A percentile compares a stretch with the other conserved stretches of the same genome.
phyloP scores from a whole-genome alignment of 2,888 invertebrate genomes.

The Mythimna albipuncta region DNA sequence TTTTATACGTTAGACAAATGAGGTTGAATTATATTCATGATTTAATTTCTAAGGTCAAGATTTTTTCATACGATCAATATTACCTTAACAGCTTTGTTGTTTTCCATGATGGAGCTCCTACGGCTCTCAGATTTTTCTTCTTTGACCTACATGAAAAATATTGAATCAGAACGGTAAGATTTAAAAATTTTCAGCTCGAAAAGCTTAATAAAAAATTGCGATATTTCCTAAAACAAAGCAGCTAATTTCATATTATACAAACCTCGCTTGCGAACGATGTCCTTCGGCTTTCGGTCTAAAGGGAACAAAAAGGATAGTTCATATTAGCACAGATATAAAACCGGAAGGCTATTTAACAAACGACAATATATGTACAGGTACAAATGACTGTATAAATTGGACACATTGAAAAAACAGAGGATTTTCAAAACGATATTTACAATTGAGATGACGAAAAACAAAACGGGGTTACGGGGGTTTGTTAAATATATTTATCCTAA shows the following conservation, averaged over 20 bases:
- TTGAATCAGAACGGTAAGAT: neutral
- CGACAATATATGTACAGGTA: constrained; percentile 26
- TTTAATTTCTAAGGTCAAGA: neutral
- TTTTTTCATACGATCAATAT: constrained; percentile 28
- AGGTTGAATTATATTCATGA: neutral
- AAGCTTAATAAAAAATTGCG: neutral
- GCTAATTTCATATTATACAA: constrained; percentile 56
- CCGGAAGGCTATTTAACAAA: constrained; percentile 41
- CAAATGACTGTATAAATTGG: neutral
- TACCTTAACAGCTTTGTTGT: constrained; percentile 85
- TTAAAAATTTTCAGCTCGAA: neutral
- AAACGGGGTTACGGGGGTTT: constrained; percentile 9
- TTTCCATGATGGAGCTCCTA: constrained; percentile 84
- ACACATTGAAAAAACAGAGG: constrained; percentile 21
- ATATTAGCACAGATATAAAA: constrained; percentile 69
- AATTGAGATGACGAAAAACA: constrained; percentile 13
- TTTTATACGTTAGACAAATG: neutral
- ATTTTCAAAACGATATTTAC: constrained; percentile 42
- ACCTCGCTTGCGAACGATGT: constrained; percentile 85
- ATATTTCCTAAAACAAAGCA: neutral
- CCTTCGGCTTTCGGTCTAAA: constrained; percentile 84
- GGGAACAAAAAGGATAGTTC: constrained; percentile 61
- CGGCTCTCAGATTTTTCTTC: constrained; percentile 84
- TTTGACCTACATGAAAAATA: constrained; percentile 70
- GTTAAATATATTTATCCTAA: constrained; percentile 31